A percentile compares a stretch with the other conserved stretches of the same genome.
phyloP scores from a whole-genome alignment of 2,113 vertebrate genomes.

The Gasterosteus aculeatus region DNA sequence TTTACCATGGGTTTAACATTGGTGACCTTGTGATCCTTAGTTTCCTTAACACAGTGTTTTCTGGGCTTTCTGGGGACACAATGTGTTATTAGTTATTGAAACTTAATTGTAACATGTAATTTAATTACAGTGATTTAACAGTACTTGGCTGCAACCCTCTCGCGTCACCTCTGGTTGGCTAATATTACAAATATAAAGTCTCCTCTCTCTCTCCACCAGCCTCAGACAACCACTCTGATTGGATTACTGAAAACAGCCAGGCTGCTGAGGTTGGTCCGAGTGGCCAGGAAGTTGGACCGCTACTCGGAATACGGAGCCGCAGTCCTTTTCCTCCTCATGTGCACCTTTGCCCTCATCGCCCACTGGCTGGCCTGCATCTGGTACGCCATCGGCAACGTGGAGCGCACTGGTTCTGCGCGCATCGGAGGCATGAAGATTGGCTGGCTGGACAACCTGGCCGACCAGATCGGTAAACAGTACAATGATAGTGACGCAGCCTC shows the following conservation, averaged over 20 bases:
- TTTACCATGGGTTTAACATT: too few relatives aligned
- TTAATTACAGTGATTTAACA: neutral
- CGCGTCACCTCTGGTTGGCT: neutral
- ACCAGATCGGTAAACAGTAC: conserved; percentile 95
- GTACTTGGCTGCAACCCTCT: neutral
- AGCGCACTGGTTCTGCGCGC: conserved; percentile 88
- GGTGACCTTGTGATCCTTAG: too few relatives aligned
- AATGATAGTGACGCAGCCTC: conserved; percentile 88
- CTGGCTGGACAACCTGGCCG: conserved; percentile 95
- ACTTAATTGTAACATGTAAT: neutral
- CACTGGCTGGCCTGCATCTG: conserved; percentile 97
- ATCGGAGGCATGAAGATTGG: conserved; percentile 87
- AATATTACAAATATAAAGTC: neutral
- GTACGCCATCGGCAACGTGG: conserved; percentile 96
- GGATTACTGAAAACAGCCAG: conserved; percentile 94
- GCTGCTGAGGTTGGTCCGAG: conserved; percentile 90
- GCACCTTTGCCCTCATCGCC: conserved; percentile 93
- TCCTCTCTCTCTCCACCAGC: conserved; percentile 59
- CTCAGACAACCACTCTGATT: conserved; percentile 87
- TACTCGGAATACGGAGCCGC: conserved; percentile 94
- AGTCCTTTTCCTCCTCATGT: conserved; percentile 94
- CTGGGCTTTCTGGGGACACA: neutral
- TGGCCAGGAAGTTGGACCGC: conserved; percentile 93
- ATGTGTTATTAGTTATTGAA: neutral
- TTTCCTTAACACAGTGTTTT: too few relatives aligned